phyloP scores from a whole-genome alignment of 2,797 vertebrate genomes.

The Halcyon badia region DNA sequence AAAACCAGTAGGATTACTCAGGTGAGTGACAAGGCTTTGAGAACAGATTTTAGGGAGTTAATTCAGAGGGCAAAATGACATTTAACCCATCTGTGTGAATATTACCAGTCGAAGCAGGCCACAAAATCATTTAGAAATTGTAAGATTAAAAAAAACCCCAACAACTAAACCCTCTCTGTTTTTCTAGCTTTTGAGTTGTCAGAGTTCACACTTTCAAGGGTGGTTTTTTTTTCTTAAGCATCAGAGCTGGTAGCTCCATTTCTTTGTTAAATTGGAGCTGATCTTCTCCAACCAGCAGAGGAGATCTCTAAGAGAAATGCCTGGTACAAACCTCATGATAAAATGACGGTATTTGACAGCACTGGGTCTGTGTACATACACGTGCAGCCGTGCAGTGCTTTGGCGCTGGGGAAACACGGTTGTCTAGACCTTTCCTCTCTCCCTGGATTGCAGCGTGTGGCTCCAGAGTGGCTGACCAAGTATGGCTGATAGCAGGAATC shows the following conservation, averaged over 20 bases:
- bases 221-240: background rate
- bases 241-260: constrained; percentile 17
- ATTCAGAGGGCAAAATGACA: constrained; percentile 37
- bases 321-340: background rate
- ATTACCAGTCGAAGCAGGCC: constrained; percentile 5
- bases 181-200: constrained; percentile 43
- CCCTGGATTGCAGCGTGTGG: background rate
- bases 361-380: background rate
- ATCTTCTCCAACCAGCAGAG: constrained; percentile 12
- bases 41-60: constrained; percentile 64
- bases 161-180: background rate
- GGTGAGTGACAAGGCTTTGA: constrained; percentile 64
- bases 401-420: background rate
- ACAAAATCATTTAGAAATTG: constrained; percentile 5
- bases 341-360: constrained; percentile 21
- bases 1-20: constrained; percentile 61
- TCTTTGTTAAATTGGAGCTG: constrained; percentile 15
- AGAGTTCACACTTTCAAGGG: constrained; percentile 12
- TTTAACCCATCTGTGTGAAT: constrained; percentile 60
- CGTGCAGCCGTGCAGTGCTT: background rate
- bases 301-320: constrained; percentile 1
- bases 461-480: background rate
- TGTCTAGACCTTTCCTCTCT: background rate
- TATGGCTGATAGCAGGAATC: background rate
- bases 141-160: background rate